Evolutionary conservation across 1,140 invertebrate genomes (phyloP).

Genomic region (Asobara japonica): DNA sequence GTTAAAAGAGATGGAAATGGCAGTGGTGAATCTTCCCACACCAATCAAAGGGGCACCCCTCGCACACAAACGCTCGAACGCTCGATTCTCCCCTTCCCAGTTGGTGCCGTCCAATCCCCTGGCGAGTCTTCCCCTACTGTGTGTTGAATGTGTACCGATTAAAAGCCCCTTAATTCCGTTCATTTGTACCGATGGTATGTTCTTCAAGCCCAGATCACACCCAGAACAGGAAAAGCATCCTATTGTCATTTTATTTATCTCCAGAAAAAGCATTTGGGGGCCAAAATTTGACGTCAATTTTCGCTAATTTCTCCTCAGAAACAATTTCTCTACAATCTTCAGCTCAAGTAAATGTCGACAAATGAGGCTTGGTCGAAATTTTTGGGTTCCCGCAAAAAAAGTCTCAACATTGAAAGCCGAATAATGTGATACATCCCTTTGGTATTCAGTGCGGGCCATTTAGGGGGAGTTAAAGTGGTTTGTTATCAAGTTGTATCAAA

Average conservation of each 20-base stretch:
- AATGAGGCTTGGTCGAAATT: no score
- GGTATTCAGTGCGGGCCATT: background rate
- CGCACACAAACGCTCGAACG: slow-evolving; percentile 35
- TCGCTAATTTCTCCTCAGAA: no score
- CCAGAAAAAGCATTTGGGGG: no score
- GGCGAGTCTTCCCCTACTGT: slow-evolving; percentile 54
- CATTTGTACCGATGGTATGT: slow-evolving; percentile 54
- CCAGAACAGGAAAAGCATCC: background rate
- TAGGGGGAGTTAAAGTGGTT: slow-evolving; percentile 38
- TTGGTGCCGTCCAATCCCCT: slow-evolving; percentile 45
- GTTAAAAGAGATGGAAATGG: slow-evolving; percentile 25
- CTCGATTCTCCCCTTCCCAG: slow-evolving; percentile 24
- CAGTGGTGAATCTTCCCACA: slow-evolving; percentile 60
- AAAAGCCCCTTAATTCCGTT: slow-evolving; percentile 56
- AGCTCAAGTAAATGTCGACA: no score
- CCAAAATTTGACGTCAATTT: no score
- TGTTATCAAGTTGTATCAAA: slow-evolving; percentile 51
- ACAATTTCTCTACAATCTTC: no score
- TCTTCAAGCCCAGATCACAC: slow-evolving; percentile 18
- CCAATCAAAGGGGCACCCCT: slow-evolving; percentile 61
- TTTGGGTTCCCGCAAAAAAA: no score
- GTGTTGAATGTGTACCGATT: slow-evolving; percentile 35
- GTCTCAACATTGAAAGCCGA: no score
- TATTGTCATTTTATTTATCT: background rate
- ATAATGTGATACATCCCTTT: background rate